These are phyloP conservation scores for Solenodon paradoxus DNA, from an alignment of 2,113 vertebrate genomes.

Conservation along the genomic window DNA sequence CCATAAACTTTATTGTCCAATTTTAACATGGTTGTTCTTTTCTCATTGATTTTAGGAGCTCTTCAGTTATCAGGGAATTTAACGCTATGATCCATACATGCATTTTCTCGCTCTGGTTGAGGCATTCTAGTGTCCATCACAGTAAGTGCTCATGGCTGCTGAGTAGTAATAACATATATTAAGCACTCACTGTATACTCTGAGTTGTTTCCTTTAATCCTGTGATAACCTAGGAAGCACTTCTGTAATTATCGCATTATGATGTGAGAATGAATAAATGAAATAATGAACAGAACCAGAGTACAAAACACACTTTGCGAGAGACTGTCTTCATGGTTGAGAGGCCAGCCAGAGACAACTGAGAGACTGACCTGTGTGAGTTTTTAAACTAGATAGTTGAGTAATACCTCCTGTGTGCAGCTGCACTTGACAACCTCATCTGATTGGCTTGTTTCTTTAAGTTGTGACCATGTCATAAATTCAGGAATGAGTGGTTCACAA, in stretches of 20 bases:
- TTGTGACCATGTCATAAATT: neutral
- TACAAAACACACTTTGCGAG: fast-evolving
- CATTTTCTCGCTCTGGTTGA: neutral
- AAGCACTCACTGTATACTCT: neutral
- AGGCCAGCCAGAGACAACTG: neutral
- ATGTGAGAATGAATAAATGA: neutral
- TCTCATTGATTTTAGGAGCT: neutral
- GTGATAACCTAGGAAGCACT: neutral
- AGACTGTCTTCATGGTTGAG: neutral
- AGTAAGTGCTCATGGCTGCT: neutral
- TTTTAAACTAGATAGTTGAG: neutral
- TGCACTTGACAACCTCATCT: neutral
- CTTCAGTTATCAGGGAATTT: neutral
- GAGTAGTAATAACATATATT: neutral
- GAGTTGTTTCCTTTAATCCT: neutral
- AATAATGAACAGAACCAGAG: neutral
- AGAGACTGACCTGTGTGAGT: neutral
- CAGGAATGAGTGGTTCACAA: neutral
- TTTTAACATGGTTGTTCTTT: neutral
- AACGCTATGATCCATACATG: neutral
- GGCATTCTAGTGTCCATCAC: neutral
- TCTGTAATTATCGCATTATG: neutral
- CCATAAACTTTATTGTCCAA: neutral
- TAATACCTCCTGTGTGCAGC: neutral
- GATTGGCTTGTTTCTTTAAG: neutral